These are phyloP conservation scores for Thumatha senex DNA, from an alignment of 2,888 invertebrate species.

Conservation along the genomic window DNA sequence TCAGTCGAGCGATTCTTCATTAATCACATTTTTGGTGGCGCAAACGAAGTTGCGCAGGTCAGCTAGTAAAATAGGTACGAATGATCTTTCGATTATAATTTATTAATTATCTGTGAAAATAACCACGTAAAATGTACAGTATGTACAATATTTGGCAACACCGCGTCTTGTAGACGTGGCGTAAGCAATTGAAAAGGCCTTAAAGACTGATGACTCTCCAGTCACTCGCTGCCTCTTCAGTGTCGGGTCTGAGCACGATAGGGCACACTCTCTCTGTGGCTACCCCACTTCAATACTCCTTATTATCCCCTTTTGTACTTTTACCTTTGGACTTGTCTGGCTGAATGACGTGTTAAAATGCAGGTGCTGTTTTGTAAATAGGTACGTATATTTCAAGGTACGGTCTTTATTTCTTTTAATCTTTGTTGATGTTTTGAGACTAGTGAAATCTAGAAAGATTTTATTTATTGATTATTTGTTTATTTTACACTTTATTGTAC, in stretches of 20 bases:
- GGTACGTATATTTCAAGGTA: neutral
- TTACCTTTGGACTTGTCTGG: slow-evolving; percentile 61
- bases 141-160: slow-evolving; percentile 29
- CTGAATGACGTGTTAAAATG: slow-evolving; percentile 37
- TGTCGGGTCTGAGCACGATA: slow-evolving; percentile 50
- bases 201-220: slow-evolving; percentile 32
- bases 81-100: too few species aligned
- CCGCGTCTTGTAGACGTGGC: slow-evolving; percentile 26
- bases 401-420: neutral
- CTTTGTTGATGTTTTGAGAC: too few species aligned
- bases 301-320: slow-evolving; percentile 66
- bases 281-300: slow-evolving; percentile 52
- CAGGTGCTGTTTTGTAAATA: slow-evolving; percentile 15
- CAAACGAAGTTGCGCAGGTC: too few species aligned
- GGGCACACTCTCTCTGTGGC: slow-evolving; percentile 64
- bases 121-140: too few species aligned
- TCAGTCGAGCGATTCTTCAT: too few species aligned
- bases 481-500: too few species aligned
- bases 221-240: slow-evolving; percentile 42
- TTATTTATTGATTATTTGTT: too few species aligned
- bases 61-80: too few species aligned
- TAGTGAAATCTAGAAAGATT: too few species aligned
- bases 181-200: slow-evolving; percentile 38
- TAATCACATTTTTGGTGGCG: too few species aligned
- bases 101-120: neutral